A percentile compares a stretch with the other conserved stretches of the same genome.
These are phyloP conservation scores for Pygmarrhopalites habei DNA, from an alignment of 1,140 invertebrate species.

Conservation along the genomic window DNA sequence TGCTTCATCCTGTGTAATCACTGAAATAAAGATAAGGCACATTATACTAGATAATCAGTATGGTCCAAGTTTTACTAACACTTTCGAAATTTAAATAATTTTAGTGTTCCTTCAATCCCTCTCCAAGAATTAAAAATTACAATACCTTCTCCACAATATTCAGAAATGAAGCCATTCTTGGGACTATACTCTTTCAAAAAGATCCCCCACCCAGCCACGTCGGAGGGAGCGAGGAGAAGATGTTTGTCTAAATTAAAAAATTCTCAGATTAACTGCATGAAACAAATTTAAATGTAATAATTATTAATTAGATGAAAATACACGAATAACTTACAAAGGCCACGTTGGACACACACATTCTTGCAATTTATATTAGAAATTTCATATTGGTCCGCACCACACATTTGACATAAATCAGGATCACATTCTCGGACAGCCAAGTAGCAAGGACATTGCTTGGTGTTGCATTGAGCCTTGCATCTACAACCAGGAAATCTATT, in stretches of 20 bases:
- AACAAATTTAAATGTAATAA: no score
- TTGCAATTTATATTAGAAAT: constrained; percentile 80
- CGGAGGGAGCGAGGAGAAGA: constrained; percentile 90
- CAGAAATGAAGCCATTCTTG: constrained; percentile 98
- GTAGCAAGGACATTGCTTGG: constrained; percentile 98
- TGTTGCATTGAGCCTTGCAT: constrained; percentile 97
- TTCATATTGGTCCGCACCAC: constrained; percentile 90
- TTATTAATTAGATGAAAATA: no score
- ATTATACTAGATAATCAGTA: no score
- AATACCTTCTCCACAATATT: constrained; percentile 99
- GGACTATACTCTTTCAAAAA: constrained; percentile 90
- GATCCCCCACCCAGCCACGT: constrained; percentile 98
- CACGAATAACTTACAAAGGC: constrained; percentile 68
- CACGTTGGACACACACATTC: constrained; percentile 93
- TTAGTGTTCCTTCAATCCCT: no score
- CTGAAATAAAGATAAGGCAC: no score
- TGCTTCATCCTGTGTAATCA: constrained; percentile 96
- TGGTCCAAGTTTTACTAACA: no score
- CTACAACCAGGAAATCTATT: constrained; percentile 96
- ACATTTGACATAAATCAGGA: constrained; percentile 94
- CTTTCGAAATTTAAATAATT: no score
- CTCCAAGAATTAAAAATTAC: no score
- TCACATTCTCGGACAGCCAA: constrained; percentile 96
- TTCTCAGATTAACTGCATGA: no score
- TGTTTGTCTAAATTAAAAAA: constrained; percentile 74